phyloP scores from a whole-genome alignment of 2,797 vertebrate genomes.

The Pseudomugil gertrudae region DNA sequence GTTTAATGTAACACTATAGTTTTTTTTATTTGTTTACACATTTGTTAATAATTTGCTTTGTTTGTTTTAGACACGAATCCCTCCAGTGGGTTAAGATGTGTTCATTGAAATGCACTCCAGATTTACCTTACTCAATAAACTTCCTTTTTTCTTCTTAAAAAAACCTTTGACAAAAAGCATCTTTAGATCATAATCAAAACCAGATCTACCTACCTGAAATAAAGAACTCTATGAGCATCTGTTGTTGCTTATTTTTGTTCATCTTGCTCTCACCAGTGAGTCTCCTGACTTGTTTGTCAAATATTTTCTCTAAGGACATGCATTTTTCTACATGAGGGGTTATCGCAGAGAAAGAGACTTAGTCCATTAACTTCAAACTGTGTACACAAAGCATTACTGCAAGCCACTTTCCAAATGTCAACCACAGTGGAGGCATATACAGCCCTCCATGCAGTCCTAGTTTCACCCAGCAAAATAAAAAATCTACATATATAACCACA shows the following conservation, averaged over 20 bases:
- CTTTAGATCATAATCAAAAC: not conserved
- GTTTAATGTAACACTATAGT: conserved; percentile 17
- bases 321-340: conserved; percentile 31
- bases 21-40: not conserved
- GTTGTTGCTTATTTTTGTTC: not conserved
- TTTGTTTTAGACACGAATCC: not conserved
- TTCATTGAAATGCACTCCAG: not conserved
- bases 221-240: not conserved
- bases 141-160: too few species aligned
- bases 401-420: conserved; percentile 42
- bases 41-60: too few species aligned
- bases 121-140: not conserved
- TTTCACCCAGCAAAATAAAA: conserved; percentile 30
- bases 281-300: conserved; percentile 8
- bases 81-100: not conserved
- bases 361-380: conserved; percentile 55
- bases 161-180: not conserved
- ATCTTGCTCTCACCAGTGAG: not conserved
- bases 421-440: conserved; percentile 28
- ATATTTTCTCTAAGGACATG: conserved; percentile 7
- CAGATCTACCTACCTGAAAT: not conserved
- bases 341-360: conserved; percentile 36
- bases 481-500: conserved; percentile 42
- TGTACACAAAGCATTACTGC: conserved; percentile 44
- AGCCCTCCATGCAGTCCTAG: conserved; percentile 38